These are phyloP conservation scores for Ornithoptera priamus DNA, from an alignment of 2,888 invertebrate species.

Conservation along the genomic window DNA sequence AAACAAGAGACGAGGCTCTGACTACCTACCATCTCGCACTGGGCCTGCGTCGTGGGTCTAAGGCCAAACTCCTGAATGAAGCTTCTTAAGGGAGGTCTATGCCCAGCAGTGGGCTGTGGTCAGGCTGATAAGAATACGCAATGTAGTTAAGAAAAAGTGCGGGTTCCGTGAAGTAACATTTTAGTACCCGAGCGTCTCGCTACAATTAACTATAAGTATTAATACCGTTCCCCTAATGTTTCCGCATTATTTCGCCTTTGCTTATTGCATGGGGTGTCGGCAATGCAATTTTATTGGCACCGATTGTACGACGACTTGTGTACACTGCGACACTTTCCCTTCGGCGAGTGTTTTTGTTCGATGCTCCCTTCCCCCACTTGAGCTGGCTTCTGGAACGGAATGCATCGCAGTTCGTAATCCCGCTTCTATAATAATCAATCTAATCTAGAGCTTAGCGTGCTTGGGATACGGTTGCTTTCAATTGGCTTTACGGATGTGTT, in stretches of 20 bases:
- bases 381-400: slow-evolving; percentile 39
- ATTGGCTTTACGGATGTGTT: slow-evolving; percentile 10
- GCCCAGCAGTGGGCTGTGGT: no score
- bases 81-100: no score
- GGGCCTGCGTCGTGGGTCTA: no score
- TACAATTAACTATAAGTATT: slow-evolving; percentile 79
- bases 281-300: slow-evolving; percentile 72
- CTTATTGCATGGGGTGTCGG: slow-evolving; percentile 74
- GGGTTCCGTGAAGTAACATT: slow-evolving; percentile 42
- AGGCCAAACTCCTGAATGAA: no score
- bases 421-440: slow-evolving; percentile 40
- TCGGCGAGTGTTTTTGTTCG: slow-evolving; percentile 68
- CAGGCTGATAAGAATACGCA: no score
- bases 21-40: no score
- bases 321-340: slow-evolving; percentile 72
- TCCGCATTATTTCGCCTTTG: slow-evolving; percentile 73
- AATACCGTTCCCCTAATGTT: slow-evolving; percentile 77
- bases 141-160: neutral
- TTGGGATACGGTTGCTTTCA: slow-evolving; percentile 22
- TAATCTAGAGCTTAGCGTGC: slow-evolving; percentile 12
- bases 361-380: slow-evolving; percentile 54
- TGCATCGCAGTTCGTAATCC: slow-evolving; percentile 44
- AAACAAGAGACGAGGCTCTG: no score
- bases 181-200: slow-evolving; percentile 52
- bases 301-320: slow-evolving; percentile 69